Evolutionary conservation across 2,888 invertebrate species (phyloP).

Genomic region (Deilephila porcellus): DNA sequence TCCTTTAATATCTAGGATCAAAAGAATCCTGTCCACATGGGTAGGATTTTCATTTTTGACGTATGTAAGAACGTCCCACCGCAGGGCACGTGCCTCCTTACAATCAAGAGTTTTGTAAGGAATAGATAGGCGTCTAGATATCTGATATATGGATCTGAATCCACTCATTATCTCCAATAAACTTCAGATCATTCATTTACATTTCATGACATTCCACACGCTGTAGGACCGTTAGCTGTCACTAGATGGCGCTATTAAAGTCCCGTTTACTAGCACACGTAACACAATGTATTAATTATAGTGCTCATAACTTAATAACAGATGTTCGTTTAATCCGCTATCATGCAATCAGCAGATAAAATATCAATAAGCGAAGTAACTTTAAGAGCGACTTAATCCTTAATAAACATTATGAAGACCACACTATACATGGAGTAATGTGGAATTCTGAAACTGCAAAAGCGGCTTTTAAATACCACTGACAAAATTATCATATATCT

Average conservation of each 20-base stretch:
- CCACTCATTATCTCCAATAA: no score
- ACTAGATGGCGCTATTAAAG: neutral
- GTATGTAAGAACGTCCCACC: no score
- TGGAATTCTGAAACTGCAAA: no score
- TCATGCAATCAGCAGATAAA: conserved; percentile 4
- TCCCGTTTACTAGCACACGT: neutral
- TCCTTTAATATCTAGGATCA: no score
- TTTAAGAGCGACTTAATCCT: neutral
- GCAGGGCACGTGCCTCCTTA: neutral
- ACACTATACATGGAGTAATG: neutral
- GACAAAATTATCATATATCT: no score
- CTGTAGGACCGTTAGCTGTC: neutral
- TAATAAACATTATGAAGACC: neutral
- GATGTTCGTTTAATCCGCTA: neutral
- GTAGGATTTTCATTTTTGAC: no score
- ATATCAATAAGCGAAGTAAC: neutral
- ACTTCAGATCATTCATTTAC: neutral
- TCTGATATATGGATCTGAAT: no score
- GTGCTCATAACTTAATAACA: neutral
- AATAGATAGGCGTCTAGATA: no score
- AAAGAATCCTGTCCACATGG: no score
- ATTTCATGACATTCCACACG: neutral
- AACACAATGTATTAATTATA: neutral
- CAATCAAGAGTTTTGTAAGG: neutral
- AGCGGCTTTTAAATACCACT: no score